phyloP scores from a whole-genome alignment of 1,140 invertebrate species.

The Zaprionus inermis region DNA sequence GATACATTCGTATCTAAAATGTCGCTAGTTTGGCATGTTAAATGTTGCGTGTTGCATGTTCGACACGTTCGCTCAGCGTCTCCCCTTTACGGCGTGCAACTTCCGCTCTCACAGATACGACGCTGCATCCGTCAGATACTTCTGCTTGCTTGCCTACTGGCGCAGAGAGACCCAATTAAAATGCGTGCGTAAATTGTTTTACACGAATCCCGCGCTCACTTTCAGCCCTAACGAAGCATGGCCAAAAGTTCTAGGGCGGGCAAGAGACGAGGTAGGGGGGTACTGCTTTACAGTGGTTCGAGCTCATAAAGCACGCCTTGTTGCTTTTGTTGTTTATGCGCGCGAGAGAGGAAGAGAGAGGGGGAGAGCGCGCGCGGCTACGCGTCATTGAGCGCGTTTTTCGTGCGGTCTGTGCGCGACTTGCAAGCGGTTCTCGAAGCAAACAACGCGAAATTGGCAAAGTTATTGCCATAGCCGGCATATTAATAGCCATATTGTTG shows the following conservation, averaged over 20 bases:
- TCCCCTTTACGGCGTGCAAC: slow-evolving; percentile 29
- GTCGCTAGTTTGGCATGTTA: slow-evolving; percentile 36
- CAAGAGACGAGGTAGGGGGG: background rate
- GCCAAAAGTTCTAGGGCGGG: slow-evolving; percentile 56
- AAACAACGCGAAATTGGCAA: slow-evolving; percentile 12
- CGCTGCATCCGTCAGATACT: slow-evolving; percentile 35
- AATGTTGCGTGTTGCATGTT: slow-evolving; percentile 63
- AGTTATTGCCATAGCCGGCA: background rate
- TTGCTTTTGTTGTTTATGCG: slow-evolving; percentile 78
- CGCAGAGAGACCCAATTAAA: slow-evolving; percentile 63
- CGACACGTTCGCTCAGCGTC: slow-evolving; percentile 44
- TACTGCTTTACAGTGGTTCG: background rate
- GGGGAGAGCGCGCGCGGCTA: slow-evolving; percentile 24
- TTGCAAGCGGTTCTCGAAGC: slow-evolving; percentile 16
- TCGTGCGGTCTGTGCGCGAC: slow-evolving; percentile 37
- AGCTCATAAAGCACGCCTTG: slow-evolving; percentile 75
- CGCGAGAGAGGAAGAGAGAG: too few species aligned
- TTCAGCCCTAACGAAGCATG: slow-evolving; percentile 65
- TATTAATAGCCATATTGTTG: background rate
- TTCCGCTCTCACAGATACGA: slow-evolving; percentile 31
- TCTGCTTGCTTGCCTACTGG: slow-evolving; percentile 15
- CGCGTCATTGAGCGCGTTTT: slow-evolving; percentile 73
- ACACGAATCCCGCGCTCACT: slow-evolving; percentile 67
- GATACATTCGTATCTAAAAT: slow-evolving; percentile 35
- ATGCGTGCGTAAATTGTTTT: slow-evolving; percentile 72